These are phyloP conservation scores for Gymnosoma rotundatum DNA, from an alignment of 2,888 invertebrate genomes.

Conservation along the genomic window DNA sequence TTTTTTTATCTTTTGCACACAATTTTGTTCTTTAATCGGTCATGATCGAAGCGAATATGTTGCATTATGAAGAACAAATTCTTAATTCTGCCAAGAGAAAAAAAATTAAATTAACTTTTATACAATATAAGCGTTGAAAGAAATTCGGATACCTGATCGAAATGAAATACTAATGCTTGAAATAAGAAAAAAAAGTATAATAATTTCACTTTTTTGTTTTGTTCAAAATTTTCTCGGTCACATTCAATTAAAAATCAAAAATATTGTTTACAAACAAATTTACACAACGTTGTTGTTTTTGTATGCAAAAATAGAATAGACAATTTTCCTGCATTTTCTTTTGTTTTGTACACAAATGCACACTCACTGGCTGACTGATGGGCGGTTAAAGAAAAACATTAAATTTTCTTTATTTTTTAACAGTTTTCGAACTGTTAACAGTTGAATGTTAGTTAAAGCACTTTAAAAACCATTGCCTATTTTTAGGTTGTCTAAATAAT, in stretches of 20 bases:
- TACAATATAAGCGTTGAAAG: constrained; percentile 10
- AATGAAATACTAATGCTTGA: constrained; percentile 4
- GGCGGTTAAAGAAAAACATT: background rate
- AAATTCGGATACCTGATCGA: background rate
- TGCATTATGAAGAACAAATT: constrained; percentile 58
- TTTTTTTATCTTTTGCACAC: constrained; percentile 63
- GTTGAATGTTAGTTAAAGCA: background rate
- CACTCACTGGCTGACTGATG: background rate
- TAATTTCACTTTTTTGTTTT: constrained; percentile 46
- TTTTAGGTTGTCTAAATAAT: constrained; percentile 30
- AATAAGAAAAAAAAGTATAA: constrained; percentile 13
- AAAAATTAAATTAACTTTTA: constrained; percentile 23
- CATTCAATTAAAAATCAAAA: constrained; percentile 51
- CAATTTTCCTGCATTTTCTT: constrained; percentile 28
- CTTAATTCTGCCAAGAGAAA: constrained; percentile 46
- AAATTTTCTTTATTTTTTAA: constrained; percentile 7
- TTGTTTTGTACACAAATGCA: constrained; percentile 32
- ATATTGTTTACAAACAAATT: constrained; percentile 67
- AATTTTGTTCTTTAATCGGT: constrained; percentile 76
- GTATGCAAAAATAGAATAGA: constrained; percentile 13
- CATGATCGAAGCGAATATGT: constrained; percentile 77
- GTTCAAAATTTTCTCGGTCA: constrained; percentile 60
- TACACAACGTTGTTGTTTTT: constrained; percentile 23
- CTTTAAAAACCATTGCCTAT: constrained; percentile 30
- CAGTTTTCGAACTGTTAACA: constrained; percentile 24